These are phyloP conservation scores for Trichopoda pennipes DNA, from an alignment of 2,888 invertebrate species.

Conservation along the genomic window DNA sequence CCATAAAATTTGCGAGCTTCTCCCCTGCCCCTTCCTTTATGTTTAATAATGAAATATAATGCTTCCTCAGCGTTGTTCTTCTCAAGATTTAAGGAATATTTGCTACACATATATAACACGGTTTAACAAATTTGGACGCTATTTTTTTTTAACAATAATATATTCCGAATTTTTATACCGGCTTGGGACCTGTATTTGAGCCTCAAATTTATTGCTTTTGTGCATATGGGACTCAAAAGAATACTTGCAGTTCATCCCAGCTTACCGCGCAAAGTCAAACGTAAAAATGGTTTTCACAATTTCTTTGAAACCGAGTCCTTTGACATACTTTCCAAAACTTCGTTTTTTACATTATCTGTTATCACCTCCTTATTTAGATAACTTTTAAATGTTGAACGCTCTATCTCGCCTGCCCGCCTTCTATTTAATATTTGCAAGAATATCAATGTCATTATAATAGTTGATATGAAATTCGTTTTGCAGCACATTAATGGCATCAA, in stretches of 20 bases:
- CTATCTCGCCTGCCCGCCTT: not conserved
- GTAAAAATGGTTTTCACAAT: constrained; percentile 10
- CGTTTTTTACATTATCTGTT: not conserved
- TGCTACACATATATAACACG: not conserved
- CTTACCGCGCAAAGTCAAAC: not conserved
- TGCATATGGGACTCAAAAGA: too few species aligned
- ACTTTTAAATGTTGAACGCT: not conserved
- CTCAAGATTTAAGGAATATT: not conserved
- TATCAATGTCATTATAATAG: too few species aligned
- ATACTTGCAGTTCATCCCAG: too few species aligned
- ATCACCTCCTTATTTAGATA: not conserved
- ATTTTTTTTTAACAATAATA: not conserved
- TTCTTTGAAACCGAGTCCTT: not conserved
- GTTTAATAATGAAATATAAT: too few species aligned
- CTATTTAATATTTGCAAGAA: not conserved
- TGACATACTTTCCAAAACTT: not conserved
- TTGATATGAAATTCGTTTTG: too few species aligned
- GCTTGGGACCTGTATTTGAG: too few species aligned
- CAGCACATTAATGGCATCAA: too few species aligned
- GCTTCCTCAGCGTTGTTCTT: too few species aligned
- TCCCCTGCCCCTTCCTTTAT: too few species aligned
- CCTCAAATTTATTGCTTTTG: too few species aligned
- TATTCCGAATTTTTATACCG: not conserved
- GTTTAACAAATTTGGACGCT: too few species aligned
- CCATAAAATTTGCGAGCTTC: too few species aligned